These are phyloP conservation scores for Apistogramma diplotaenia DNA, from an alignment of 2,113 vertebrate species.

Conservation along the genomic window DNA sequence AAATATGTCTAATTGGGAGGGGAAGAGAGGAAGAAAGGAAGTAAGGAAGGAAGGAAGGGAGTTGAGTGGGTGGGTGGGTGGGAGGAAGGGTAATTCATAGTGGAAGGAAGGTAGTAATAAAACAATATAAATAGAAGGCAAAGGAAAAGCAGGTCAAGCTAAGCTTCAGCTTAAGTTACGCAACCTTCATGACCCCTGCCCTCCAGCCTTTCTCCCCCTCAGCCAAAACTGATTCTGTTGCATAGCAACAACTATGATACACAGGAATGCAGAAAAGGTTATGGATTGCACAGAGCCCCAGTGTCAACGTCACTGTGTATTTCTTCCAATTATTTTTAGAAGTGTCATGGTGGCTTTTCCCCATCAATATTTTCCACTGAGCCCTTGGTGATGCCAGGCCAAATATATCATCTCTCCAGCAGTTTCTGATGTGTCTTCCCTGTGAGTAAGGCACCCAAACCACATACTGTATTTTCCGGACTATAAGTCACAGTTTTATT, in stretches of 20 bases:
- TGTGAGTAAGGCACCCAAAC: background rate
- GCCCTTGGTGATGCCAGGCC: background rate
- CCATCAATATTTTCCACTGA: background rate
- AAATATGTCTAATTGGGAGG: slow-evolving; percentile 58
- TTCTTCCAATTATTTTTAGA: background rate
- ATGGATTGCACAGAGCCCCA: background rate
- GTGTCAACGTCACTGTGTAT: background rate
- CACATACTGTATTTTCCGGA: too few species aligned
- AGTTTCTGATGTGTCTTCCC: background rate
- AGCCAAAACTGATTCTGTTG: background rate
- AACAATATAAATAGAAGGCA: slow-evolving; percentile 25
- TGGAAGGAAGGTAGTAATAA: slow-evolving; percentile 4
- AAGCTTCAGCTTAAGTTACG: slow-evolving; percentile 10
- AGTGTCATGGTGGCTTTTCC: background rate
- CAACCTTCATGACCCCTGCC: background rate
- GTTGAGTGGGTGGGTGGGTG: slow-evolving; percentile 20
- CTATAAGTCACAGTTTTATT: too few species aligned
- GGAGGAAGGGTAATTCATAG: background rate
- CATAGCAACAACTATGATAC: background rate
- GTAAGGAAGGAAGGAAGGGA: slow-evolving; percentile 47
- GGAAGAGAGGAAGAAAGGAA: slow-evolving; percentile 34
- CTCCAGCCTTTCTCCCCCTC: background rate
- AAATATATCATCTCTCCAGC: background rate
- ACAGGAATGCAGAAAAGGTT: background rate
- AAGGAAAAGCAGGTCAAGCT: slow-evolving; percentile 29